Conservation (phyloP, 2,113 vertebrate species). For the Myrmecobius fasciatus region DNA sequence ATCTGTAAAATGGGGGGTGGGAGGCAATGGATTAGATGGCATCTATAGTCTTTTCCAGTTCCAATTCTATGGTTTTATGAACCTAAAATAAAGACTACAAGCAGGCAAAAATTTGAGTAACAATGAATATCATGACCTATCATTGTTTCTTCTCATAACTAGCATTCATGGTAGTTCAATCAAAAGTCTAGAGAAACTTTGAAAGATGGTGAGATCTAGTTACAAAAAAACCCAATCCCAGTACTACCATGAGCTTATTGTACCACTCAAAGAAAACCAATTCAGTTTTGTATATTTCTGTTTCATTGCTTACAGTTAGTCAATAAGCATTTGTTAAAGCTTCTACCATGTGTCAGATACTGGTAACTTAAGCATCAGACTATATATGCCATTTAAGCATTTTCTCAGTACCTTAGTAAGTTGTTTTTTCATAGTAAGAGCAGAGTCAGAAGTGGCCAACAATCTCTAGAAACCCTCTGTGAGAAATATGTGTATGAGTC, state of each 20-base stretch:
- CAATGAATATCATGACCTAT: neutral
- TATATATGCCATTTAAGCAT: neutral
- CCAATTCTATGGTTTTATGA: neutral
- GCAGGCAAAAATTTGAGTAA: neutral
- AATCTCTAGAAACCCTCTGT: neutral
- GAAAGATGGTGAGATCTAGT: neutral
- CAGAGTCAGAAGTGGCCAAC: neutral
- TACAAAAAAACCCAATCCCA: slow-evolving; percentile 6
- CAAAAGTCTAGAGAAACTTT: neutral
- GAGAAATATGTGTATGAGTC: neutral
- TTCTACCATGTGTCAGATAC: neutral
- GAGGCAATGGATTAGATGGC: neutral
- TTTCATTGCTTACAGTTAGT: neutral
- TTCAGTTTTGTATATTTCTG: neutral
- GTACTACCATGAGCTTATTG: neutral
- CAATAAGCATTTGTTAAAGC: neutral
- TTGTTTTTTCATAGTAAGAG: neutral
- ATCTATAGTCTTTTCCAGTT: neutral
- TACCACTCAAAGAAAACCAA: neutral
- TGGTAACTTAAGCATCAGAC: neutral
- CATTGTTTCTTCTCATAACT: neutral
- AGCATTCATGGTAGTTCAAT: neutral
- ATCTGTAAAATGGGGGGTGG: neutral
- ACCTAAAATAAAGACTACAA: neutral
- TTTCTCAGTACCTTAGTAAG: neutral